phyloP scores from a whole-genome alignment of 2,888 invertebrate genomes.

The Calameuta idolon region DNA sequence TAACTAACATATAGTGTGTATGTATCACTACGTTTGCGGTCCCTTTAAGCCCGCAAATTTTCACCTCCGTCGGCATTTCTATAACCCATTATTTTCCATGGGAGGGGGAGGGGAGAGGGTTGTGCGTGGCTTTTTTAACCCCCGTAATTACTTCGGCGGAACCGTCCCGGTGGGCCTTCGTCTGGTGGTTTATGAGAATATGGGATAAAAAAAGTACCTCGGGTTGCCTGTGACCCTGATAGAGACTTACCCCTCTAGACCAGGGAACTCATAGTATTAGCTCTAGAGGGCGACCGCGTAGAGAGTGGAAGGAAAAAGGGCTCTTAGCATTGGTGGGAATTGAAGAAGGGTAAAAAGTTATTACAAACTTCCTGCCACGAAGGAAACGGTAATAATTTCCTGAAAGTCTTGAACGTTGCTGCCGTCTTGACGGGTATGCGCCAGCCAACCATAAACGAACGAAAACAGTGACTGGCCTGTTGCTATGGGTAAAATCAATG shows the following conservation, averaged over 20 bases:
- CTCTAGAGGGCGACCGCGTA: not conserved
- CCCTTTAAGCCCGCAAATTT: not conserved
- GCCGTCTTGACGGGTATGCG: not conserved
- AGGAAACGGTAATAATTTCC: not conserved
- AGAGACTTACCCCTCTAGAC: not conserved
- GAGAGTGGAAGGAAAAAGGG: not conserved
- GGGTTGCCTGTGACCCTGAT: not conserved
- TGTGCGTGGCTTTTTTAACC: conserved; percentile 20
- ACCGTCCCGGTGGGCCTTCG: not conserved
- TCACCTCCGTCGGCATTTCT: conserved; percentile 6
- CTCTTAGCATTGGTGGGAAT: not conserved
- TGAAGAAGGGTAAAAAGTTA: conserved; percentile 1
- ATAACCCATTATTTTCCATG: conserved; percentile 17
- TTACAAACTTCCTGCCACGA: not conserved
- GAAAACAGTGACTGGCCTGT: not conserved
- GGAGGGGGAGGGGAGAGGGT: not conserved
- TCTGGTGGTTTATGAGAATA: not conserved
- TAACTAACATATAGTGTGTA: not conserved
- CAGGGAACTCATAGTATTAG: not conserved
- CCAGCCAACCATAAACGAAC: not conserved
- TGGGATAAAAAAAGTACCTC: not conserved
- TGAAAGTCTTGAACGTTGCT: not conserved
- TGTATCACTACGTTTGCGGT: not conserved
- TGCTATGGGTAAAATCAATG: not conserved
- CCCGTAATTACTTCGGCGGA: conserved; percentile 18